Base-by-base conservation (phyloP, 2,113 vertebrate genomes). In the Leptobrachium ailaonicum region DNA sequence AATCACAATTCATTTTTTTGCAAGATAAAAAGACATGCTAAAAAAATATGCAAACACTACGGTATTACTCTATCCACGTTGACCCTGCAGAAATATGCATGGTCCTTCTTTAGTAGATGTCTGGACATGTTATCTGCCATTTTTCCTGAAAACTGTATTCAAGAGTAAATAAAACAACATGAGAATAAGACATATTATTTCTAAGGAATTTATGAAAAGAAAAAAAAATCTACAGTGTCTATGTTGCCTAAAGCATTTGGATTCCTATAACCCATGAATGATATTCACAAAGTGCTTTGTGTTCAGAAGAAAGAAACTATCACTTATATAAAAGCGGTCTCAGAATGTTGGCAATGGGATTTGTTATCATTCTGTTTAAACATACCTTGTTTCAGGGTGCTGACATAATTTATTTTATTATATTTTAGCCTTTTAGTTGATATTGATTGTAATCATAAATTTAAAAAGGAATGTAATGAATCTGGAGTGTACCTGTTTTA, bases 131-230 rank as follows among this genome's bases (percentile, higher is more conserved):
- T 71, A 60, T 45, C 43, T 68, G 53, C 50, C 10, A 60, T 54
- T 43, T 80, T 45, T 56, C 62, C 47, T 58, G 78, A 73, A 80
- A 80, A 64, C 63, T 54, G 50, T 40, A 73, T 73, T 56, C 5
- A 11, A 56, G 63, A 41, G 71, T 60, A 80, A 73, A 74, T 73
- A 71, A 80, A 73, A 80, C 67, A 78, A 56, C 41, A 74, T 68
- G 78, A 58, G 71, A 50, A 80, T 68, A 66, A 73, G n/a, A 74
- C 73, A 74, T 73, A 74, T 73, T 62, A 32, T 32, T 64, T 58
- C 41, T 13, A 20, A 56, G 71, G 50, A 44, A 67, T 73, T 66
- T 73, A 2, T 67, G n/a, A 80, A 73, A 53, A 47, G n/a, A 80
- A 73, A 53, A 47, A 67, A 58, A 40, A 45, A 14, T 79, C 32